Evolutionary conservation across 2,888 invertebrate genomes (phyloP).

Genomic region (Troilus luridus): DNA sequence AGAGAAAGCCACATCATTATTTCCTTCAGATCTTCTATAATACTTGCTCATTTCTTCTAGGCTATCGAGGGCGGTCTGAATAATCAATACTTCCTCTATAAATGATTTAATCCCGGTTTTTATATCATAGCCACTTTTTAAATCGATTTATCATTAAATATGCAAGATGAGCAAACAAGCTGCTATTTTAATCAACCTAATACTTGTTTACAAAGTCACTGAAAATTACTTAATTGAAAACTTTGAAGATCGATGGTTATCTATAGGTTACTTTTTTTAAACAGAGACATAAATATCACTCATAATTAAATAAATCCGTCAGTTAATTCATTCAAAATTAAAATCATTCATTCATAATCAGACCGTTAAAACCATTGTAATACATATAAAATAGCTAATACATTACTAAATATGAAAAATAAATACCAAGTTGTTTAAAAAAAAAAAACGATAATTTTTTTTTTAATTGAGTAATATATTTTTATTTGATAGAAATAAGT

Average conservation of each 20-base stretch:
- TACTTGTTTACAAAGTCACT: background rate
- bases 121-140: background rate
- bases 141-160: background rate
- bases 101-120: conserved; percentile 1
- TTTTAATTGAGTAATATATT: no score
- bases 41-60: background rate
- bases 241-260: background rate
- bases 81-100: background rate
- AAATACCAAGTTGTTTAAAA: no score
- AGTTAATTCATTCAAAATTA: no score
- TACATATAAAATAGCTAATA: no score
- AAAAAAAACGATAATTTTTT: no score
- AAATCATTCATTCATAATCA: no score
- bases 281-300: no score
- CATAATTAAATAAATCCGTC: no score
- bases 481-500: no score
- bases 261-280: no score
- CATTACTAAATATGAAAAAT: no score
- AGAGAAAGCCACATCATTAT: background rate
- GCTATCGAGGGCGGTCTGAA: background rate
- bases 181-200: background rate
- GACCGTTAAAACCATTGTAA: no score
- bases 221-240: background rate
- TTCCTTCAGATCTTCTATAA: background rate
- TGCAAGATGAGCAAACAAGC: background rate